Conservation (phyloP, 2,797 vertebrate species). For the Cryptoprocta ferox region DNA sequence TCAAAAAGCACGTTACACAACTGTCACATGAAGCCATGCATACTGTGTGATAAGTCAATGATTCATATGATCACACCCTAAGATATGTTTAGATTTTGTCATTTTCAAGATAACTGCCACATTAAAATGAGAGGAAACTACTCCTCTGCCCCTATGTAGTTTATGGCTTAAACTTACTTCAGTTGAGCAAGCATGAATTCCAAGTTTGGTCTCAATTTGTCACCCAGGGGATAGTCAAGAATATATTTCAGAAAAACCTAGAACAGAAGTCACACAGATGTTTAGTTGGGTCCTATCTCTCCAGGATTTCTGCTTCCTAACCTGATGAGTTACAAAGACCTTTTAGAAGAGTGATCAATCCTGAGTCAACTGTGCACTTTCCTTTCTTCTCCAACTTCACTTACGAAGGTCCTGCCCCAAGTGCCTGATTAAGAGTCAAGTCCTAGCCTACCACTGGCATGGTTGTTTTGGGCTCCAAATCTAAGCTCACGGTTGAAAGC, state of each 20-base stretch:
- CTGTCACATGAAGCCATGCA: neutral
- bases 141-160: accelerated
- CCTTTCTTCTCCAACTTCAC: neutral
- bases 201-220: constrained; percentile 92
- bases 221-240: constrained; percentile 97
- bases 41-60: neutral
- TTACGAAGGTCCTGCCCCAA: neutral
- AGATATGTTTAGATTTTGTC: neutral
- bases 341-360: neutral
- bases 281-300: neutral
- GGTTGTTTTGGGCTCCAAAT: neutral
- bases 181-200: constrained; percentile 96
- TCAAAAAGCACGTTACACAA: neutral
- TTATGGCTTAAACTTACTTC: constrained; percentile 84
- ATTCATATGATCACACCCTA: neutral
- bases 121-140: neutral
- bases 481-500: neutral
- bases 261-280: constrained; percentile 49
- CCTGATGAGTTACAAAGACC: constrained; percentile 9
- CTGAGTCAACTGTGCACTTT: neutral
- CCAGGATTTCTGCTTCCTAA: neutral
- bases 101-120: neutral
- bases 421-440: neutral
- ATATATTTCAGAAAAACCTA: constrained; percentile 98
- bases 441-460: neutral